Evolutionary conservation across 2,888 invertebrate species (phyloP).

Genomic region (Willowsia nigromaculata): DNA sequence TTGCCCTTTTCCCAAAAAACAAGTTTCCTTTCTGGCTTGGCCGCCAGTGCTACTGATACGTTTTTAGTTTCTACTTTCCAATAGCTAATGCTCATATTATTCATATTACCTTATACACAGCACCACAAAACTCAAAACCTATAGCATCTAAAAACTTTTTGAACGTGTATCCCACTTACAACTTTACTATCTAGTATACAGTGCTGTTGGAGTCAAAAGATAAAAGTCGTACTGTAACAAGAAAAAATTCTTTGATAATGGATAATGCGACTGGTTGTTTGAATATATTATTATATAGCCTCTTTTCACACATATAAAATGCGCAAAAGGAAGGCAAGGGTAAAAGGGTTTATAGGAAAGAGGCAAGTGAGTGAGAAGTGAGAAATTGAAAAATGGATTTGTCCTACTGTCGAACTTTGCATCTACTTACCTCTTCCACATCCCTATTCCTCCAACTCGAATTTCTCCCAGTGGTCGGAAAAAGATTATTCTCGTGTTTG

Average conservation of each 20-base stretch:
- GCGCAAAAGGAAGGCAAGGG: background rate
- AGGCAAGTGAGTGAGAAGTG: background rate
- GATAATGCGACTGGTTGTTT: slow-evolving; percentile 31
- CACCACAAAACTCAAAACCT: too few relatives aligned
- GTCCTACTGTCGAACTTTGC: slow-evolving; percentile 61
- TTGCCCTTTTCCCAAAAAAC: background rate
- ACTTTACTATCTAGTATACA: too few relatives aligned
- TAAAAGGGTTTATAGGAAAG: background rate
- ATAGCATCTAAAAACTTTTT: too few relatives aligned
- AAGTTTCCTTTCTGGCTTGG: slow-evolving; percentile 12
- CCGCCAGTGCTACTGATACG: background rate
- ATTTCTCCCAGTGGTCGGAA: slow-evolving; percentile 27
- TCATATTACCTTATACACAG: too few relatives aligned
- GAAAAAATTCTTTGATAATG: background rate
- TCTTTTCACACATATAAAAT: background rate
- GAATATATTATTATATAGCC: background rate
- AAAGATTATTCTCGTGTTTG: slow-evolving; percentile 30
- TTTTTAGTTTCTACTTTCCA: too few relatives aligned
- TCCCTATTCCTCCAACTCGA: slow-evolving; percentile 24
- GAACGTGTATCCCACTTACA: too few relatives aligned
- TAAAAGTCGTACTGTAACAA: slow-evolving; percentile 25
- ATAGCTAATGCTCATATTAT: too few relatives aligned
- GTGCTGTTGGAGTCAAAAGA: slow-evolving; percentile 9
- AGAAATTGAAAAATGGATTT: slow-evolving; percentile 64
- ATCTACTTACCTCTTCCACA: slow-evolving; percentile 46